These are phyloP conservation scores for Musca vetustissima DNA, from an alignment of 1,140 invertebrate species.

Conservation along the genomic window DNA sequence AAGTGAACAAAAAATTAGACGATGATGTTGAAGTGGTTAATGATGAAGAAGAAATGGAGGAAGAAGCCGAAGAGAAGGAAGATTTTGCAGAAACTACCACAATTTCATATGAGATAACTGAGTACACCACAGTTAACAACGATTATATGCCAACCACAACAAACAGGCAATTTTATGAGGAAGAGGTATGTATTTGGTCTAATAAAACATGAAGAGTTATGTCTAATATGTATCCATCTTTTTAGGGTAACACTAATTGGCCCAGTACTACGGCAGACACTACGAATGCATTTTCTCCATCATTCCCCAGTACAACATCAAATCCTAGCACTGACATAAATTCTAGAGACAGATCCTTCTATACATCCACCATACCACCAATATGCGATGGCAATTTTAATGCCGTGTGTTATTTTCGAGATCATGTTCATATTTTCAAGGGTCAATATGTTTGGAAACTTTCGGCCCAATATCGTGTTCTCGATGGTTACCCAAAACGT, in stretches of 20 bases:
- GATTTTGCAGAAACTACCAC: background rate
- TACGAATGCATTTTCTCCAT: no score
- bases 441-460: constrained; percentile 69
- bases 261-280: no score
- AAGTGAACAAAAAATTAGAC: constrained; percentile 27
- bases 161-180: constrained; percentile 1
- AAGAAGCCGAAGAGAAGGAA: background rate
- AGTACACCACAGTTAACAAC: background rate
- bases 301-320: no score
- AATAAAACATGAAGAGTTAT: background rate
- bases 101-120: background rate
- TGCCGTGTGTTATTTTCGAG: constrained; percentile 67
- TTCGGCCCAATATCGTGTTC: constrained; percentile 57
- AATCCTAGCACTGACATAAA: no score
- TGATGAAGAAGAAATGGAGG: background rate
- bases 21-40: constrained; percentile 11
- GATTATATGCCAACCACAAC: background rate
- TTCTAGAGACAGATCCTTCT: constrained; percentile 5
- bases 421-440: constrained; percentile 76
- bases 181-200: background rate
- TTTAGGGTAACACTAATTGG: no score
- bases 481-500: constrained; percentile 64
- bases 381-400: constrained; percentile 70
- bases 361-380: constrained; percentile 49
- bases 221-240: background rate